Conservation (phyloP, 2,797 vertebrate species). For the Ceryle rudis region DNA sequence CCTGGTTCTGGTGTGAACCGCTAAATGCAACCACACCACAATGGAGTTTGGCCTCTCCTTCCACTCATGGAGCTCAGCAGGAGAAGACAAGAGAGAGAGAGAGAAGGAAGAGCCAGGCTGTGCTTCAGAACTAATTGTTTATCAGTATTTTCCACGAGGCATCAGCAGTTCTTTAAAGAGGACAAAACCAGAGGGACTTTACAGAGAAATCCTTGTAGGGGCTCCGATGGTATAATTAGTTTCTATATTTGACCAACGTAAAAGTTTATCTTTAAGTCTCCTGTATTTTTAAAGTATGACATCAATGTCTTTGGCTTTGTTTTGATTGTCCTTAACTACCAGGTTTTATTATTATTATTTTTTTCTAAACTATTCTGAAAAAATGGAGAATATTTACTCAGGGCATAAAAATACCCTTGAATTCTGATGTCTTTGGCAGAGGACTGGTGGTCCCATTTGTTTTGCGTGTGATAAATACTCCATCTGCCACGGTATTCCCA, state of each 20-base stretch:
- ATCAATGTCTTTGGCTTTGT: constrained; percentile 31
- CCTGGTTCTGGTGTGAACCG: background rate
- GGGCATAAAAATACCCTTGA: constrained; percentile 45
- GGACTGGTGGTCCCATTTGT: constrained; percentile 21
- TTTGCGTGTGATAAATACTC: constrained; percentile 59
- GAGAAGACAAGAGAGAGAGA: background rate
- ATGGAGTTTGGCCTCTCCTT: background rate
- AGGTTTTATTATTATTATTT: constrained; percentile 52
- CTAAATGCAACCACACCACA: background rate
- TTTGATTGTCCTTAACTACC: constrained; percentile 50
- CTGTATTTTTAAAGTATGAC: constrained; percentile 53
- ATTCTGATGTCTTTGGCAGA: constrained; percentile 65
- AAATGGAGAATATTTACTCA: constrained; percentile 50
- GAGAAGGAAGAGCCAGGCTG: background rate
- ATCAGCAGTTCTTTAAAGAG: constrained; percentile 61
- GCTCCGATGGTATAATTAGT: constrained; percentile 15
- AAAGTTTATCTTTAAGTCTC: constrained; percentile 52
- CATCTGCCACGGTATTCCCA: constrained; percentile 20
- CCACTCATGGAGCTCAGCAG: background rate
- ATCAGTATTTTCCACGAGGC: constrained; percentile 32
- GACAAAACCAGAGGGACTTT: constrained; percentile 47
- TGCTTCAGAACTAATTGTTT: constrained; percentile 10
- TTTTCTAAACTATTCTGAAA: background rate
- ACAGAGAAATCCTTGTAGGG: constrained; percentile 38
- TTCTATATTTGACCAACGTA: constrained; percentile 56